phyloP scores from a whole-genome alignment of 2,888 invertebrate genomes.

The Eristalis arbustorum region DNA sequence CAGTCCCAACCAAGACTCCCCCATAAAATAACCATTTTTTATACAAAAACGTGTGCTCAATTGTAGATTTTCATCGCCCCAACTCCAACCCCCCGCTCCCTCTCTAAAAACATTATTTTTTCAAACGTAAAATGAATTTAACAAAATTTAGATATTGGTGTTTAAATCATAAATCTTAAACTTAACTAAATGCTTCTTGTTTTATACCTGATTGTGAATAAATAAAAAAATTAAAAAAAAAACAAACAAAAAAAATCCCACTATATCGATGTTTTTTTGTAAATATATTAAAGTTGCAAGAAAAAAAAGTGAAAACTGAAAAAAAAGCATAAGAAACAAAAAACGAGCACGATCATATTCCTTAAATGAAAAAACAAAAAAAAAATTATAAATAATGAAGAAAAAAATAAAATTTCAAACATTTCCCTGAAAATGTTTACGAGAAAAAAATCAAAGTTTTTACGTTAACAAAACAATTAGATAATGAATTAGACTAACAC shows the following conservation, averaged over 20 bases:
- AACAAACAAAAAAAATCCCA: slow-evolving; percentile 51
- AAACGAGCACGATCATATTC: slow-evolving; percentile 76
- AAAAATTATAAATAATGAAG: slow-evolving; percentile 57
- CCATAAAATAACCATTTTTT: slow-evolving; percentile 22
- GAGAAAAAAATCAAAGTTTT: slow-evolving; percentile 50
- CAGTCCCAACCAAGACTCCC: neutral
- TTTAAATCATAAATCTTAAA: slow-evolving; percentile 55
- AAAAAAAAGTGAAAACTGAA: slow-evolving; percentile 36
- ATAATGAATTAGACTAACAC: slow-evolving; percentile 20
- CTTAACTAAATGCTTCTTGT: slow-evolving; percentile 66
- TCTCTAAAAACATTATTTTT: slow-evolving; percentile 7
- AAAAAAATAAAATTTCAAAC: slow-evolving; percentile 32
- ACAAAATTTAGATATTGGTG: slow-evolving; percentile 66
- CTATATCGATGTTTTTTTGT: slow-evolving; percentile 69
- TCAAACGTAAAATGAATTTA: slow-evolving; percentile 26
- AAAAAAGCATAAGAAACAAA: slow-evolving; percentile 71
- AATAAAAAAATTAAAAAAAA: slow-evolving; percentile 54
- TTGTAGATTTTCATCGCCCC: slow-evolving; percentile 40
- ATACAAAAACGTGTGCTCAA: slow-evolving; percentile 68
- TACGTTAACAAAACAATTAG: slow-evolving; percentile 58
- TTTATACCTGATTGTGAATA: slow-evolving; percentile 71
- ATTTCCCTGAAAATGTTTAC: slow-evolving; percentile 59
- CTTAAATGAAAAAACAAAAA: slow-evolving; percentile 71
- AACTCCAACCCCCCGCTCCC: neutral
- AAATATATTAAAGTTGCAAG: slow-evolving; percentile 65